Percentiles rank a stretch among this genome's conserved stretches.
phyloP scores from a whole-genome alignment of 2,113 vertebrate genomes.

The Menura novaehollandiae region DNA sequence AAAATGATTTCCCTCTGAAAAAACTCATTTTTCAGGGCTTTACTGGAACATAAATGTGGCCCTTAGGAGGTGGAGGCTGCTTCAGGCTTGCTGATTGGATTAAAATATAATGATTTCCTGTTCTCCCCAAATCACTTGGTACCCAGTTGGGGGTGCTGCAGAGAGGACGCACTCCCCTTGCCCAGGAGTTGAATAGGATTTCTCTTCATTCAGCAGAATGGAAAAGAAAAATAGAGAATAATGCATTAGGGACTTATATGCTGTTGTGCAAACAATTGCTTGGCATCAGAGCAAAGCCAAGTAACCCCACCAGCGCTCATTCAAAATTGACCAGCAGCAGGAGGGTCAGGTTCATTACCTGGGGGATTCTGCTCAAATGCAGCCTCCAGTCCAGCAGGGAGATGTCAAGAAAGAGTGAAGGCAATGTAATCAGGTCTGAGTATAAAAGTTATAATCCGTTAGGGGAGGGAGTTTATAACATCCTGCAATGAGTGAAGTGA shows the following conservation, averaged over 20 bases:
- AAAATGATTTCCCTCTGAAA: neutral
- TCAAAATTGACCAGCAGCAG: neutral
- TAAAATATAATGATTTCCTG: neutral
- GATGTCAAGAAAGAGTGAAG: neutral
- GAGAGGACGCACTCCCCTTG: neutral
- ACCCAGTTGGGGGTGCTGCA: neutral
- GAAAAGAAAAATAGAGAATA: neutral
- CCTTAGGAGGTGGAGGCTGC: neutral
- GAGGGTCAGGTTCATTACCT: neutral
- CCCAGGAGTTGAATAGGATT: neutral
- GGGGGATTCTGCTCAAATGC: neutral
- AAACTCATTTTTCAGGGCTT: neutral
- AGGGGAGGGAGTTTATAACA: neutral
- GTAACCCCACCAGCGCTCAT: neutral
- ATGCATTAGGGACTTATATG: neutral
- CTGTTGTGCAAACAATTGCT: neutral
- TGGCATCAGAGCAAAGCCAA: constrained; percentile 5
- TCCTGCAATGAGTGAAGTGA: neutral
- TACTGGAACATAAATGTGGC: neutral
- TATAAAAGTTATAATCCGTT: neutral
- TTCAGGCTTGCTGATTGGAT: neutral
- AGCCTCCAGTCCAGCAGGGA: neutral
- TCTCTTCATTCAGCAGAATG: neutral
- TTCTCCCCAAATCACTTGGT: neutral
- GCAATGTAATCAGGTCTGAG: neutral